Percentiles rank a stretch among this genome's conserved stretches.
These are phyloP conservation scores for Carapus acus DNA, from an alignment of 2,797 vertebrate species.

Conservation along the genomic window DNA sequence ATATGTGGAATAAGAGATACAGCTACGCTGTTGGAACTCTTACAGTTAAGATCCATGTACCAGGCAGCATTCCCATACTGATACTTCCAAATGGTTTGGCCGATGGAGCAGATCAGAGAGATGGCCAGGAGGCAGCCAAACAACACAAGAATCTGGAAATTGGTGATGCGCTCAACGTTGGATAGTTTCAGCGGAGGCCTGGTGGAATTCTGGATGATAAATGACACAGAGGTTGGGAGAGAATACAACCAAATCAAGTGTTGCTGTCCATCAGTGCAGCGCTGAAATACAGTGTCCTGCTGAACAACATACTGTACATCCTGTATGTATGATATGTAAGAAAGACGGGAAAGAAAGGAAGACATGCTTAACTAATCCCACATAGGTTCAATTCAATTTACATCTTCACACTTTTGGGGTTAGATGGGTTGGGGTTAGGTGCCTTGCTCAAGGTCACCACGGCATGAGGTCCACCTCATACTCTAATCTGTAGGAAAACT, in stretches of 20 bases:
- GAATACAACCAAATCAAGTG: neutral
- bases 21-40: slow-evolving; percentile 65
- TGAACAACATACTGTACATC: no score
- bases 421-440: no score
- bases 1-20: slow-evolving; percentile 66
- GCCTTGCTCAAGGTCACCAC: no score
- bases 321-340: no score
- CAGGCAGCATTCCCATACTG: slow-evolving; percentile 87
- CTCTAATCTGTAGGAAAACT: no score
- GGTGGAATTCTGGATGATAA: slow-evolving; percentile 86
- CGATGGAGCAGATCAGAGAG: slow-evolving; percentile 94
- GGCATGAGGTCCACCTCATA: no score
- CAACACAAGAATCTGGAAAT: slow-evolving; percentile 96
- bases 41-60: slow-evolving; percentile 98
- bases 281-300: no score
- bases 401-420: no score
- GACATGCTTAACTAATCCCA: no score
- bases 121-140: slow-evolving; percentile 97
- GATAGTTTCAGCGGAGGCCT: slow-evolving; percentile 95
- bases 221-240: neutral
- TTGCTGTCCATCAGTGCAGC: neutral
- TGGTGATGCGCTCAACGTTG: slow-evolving; percentile 97
- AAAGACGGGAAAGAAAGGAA: neutral
- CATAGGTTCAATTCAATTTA: no score
- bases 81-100: slow-evolving; percentile 94